These are phyloP conservation scores for Neoascia interrupta DNA, from an alignment of 2,888 invertebrate genomes.

Conservation along the genomic window DNA sequence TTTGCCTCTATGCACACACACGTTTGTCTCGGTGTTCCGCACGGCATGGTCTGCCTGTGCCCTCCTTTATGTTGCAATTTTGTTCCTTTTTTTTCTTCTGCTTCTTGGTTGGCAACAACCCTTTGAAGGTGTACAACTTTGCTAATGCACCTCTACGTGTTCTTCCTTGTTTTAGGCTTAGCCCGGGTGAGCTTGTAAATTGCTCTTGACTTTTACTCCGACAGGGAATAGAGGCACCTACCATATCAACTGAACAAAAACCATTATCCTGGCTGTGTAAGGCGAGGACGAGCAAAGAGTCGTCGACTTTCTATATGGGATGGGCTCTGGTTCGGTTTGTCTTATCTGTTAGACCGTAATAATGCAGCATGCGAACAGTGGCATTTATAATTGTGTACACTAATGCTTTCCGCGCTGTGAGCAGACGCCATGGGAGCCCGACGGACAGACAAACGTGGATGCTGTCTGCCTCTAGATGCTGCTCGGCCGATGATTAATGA, in stretches of 20 bases:
- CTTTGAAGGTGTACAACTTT: slow-evolving; percentile 20
- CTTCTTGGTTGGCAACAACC: slow-evolving; percentile 2
- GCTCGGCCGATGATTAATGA: slow-evolving; percentile 54
- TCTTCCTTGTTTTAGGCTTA: slow-evolving; percentile 50
- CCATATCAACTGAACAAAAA: no score
- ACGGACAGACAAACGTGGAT: slow-evolving; percentile 8
- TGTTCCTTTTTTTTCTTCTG: neutral
- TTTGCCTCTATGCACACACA: slow-evolving; percentile 47
- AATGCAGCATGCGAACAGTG: slow-evolving; percentile 32
- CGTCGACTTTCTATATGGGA: slow-evolving; percentile 3
- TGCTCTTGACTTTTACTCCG: slow-evolving; percentile 44
- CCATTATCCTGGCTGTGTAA: slow-evolving; percentile 49
- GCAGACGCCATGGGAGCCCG: neutral
- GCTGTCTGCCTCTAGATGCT: slow-evolving; percentile 42
- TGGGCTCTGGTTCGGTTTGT: slow-evolving; percentile 9
- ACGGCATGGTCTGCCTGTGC: slow-evolving; percentile 29
- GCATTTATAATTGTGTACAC: slow-evolving; percentile 57
- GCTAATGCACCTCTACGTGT: slow-evolving; percentile 60
- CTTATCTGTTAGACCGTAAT: slow-evolving; percentile 23
- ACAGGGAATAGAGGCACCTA: neutral
- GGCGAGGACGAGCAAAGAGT: neutral
- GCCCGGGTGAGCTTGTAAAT: slow-evolving; percentile 37
- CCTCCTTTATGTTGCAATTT: slow-evolving; percentile 34
- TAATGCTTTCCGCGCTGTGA: slow-evolving; percentile 30
- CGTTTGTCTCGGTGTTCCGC: slow-evolving; percentile 24